Evolutionary conservation across 2,888 invertebrate genomes (phyloP), one percentile per base, ranked within the genome.

Genomic region (Silvanus unidentatus): DNA sequence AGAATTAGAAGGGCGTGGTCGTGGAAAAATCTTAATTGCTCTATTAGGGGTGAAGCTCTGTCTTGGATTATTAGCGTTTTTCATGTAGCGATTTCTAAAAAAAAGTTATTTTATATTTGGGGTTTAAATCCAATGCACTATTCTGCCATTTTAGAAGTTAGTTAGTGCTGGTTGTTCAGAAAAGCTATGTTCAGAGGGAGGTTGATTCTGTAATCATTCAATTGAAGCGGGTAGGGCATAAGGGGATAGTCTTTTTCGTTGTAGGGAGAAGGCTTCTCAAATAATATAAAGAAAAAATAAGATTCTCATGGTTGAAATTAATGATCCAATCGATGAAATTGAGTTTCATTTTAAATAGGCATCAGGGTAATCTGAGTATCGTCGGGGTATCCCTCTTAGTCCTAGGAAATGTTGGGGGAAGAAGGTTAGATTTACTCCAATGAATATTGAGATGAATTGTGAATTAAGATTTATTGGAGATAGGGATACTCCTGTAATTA

Each of bases 331-430:
- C 4, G 82, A 80, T 22, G 82, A 83, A 45, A 84, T 60, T 52
- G 80, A 63, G 76, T 85, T 86, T 81, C 82, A 84, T 40, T 75
- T 65, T 52, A 84, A 81, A 41, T 86, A 86, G 48, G 74, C 72
- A 69, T 85, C 83, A 0, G 84, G 82, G 42, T 47, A 47, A 15
- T 47, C 47, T 35, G 84, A 81, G 41, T 86, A 86, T 48, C 87
- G 86, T 44, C 87, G 86, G 38, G 86, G 87, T 72, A 87, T 86
- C 0, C 83, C 82, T 16, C 75, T 75, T 72, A 84, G 65, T 41
- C 84, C 83, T 70, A 84, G 67, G 59, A 88, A 87, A 73, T 88
- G 84, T 77, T 84, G 83, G 0, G 87, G 86, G n/a, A 88, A 87
- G 70, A 88, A 84, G 1, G 85, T 87, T 76, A 86, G 64, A 74